Percentiles rank a stretch among this genome's conserved stretches.
These are phyloP conservation scores for Megastigmus dorsalis DNA, from an alignment of 2,888 invertebrate genomes.

Conservation along the genomic window DNA sequence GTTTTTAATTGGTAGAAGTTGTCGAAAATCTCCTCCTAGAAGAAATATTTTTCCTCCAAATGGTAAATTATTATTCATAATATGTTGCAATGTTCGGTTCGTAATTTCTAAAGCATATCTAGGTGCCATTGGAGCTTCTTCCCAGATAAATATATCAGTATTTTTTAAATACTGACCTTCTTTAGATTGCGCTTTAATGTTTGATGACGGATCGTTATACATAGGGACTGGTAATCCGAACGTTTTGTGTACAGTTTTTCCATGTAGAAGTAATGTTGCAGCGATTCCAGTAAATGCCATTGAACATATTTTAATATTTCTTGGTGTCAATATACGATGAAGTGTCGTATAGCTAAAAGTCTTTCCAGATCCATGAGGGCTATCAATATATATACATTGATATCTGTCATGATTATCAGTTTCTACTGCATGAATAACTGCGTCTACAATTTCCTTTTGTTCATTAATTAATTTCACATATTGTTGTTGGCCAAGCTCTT, in stretches of 20 bases:
- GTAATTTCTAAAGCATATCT: too few species aligned
- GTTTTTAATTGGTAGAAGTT: too few species aligned
- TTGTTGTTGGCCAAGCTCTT: constrained; percentile 38
- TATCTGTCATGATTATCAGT: background rate
- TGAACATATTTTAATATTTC: background rate
- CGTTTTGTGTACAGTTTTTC: background rate
- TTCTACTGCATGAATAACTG: constrained; percentile 37
- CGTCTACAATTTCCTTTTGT: constrained; percentile 55
- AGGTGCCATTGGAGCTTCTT: background rate
- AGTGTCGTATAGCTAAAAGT: constrained; percentile 67
- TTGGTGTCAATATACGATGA: constrained; percentile 50
- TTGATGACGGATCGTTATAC: background rate
- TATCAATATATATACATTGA: constrained; percentile 63
- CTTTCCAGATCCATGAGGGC: constrained; percentile 72
- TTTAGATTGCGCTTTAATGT: too few species aligned
- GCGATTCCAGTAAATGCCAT: background rate
- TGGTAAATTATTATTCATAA: too few species aligned
- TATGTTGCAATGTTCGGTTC: too few species aligned
- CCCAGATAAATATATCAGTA: background rate
- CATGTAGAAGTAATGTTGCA: too few species aligned
- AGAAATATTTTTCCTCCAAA: too few species aligned
- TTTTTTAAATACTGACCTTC: background rate
- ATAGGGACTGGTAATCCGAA: background rate
- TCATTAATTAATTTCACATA: constrained; percentile 51
- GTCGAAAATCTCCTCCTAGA: too few species aligned